phyloP scores from a whole-genome alignment of 2,797 vertebrate species.

The Ataeniobius toweri region DNA sequence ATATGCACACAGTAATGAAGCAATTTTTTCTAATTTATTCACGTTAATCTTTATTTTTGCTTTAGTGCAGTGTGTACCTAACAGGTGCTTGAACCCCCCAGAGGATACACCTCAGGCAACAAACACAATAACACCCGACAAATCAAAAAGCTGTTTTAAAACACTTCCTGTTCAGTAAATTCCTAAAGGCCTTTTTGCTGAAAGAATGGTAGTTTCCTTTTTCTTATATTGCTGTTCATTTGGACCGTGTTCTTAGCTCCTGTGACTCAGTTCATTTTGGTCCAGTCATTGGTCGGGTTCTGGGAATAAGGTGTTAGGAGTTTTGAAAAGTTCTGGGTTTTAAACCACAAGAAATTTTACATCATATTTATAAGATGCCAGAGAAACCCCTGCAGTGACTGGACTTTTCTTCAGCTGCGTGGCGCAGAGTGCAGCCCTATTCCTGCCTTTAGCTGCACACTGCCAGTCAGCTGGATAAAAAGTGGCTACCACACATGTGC shows the following conservation, averaged over 20 bases:
- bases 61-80: neutral
- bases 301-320: neutral
- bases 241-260: constrained; percentile 31
- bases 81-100: constrained; percentile 27
- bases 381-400: neutral
- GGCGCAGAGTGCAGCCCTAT: neutral
- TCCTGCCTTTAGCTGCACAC: neutral
- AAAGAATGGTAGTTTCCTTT: constrained; percentile 8
- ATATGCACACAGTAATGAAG: neutral
- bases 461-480: neutral
- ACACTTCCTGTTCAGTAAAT: constrained; percentile 30
- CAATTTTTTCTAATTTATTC: constrained; percentile 1
- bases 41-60: neutral
- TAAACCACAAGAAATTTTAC: neutral
- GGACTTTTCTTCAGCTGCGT: neutral
- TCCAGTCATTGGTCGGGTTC: neutral
- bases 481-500: neutral
- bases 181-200: constrained; percentile 16
- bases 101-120: constrained; percentile 18
- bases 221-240: neutral
- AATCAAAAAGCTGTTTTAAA: constrained; percentile 14
- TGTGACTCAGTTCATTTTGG: constrained; percentile 16
- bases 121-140: constrained; percentile 34
- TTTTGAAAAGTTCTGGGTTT: neutral
- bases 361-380: neutral